Conservation (phyloP, 2,797 vertebrate species). For the Halcyon leucocephala region DNA sequence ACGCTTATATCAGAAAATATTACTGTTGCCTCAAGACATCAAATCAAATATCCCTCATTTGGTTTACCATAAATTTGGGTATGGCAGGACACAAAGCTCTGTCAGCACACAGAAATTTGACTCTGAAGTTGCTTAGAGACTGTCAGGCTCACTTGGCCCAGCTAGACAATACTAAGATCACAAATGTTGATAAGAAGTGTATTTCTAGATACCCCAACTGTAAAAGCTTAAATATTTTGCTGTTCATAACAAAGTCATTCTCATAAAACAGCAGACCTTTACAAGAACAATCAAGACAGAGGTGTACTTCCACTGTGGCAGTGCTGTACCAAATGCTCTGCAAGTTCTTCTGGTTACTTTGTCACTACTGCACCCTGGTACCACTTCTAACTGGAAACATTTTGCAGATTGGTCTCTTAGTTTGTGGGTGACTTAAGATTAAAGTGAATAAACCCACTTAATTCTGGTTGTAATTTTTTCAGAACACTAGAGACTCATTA, state of each 20-base stretch:
- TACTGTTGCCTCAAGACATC: neutral
- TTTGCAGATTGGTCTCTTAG: neutral
- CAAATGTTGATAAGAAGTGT: neutral
- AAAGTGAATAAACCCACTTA: slow-evolving; percentile 47
- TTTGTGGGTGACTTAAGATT: slow-evolving; percentile 17
- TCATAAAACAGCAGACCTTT: neutral
- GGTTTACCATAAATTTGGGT: neutral
- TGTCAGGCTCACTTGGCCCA: neutral
- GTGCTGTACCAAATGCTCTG: neutral
- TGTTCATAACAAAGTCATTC: neutral
- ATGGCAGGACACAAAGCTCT: neutral
- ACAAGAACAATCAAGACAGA: neutral
- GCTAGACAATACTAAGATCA: neutral
- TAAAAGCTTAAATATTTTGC: neutral
- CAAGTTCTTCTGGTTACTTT: neutral
- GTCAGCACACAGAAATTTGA: neutral
- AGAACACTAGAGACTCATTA: slow-evolving; percentile 70
- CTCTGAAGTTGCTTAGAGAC: neutral
- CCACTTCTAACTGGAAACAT: neutral
- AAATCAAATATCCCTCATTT: neutral
- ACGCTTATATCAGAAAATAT: neutral
- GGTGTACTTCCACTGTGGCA: fast-evolving
- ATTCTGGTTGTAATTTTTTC: slow-evolving; percentile 47
- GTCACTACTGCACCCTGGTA: fast-evolving
- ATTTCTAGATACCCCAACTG: neutral